Evolutionary conservation across 2,797 vertebrate species (phyloP), one percentile per base, ranked within the genome.

Genomic region (Coccyzus lansbergi): DNA sequence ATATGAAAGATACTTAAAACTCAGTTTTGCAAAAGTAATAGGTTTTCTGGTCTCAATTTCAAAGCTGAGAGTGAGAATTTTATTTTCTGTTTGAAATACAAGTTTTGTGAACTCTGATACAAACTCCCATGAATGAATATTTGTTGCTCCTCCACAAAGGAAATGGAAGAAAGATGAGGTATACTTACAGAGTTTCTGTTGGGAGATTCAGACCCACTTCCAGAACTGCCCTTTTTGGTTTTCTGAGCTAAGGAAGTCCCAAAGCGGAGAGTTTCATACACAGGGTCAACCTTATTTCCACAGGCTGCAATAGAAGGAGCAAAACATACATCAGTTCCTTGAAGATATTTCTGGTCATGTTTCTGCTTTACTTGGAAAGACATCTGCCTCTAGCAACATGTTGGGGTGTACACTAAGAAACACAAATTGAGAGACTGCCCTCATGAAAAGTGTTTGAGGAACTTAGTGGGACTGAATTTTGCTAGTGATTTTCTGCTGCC

Each of bases 211-310:
- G 99, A 99, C 44, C 99, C 98, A 72, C 99, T 98, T 86, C 98
- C 98, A 19, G 97, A 98, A 84, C 97, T 99, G 74, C 98, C 82
- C 88, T 99, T 98, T 98, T 99, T 99, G 34, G 98, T 98, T 91
- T 99, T 99, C 96, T 99, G 99, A 56, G 99, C 99, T 96, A 99
- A 96, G 12, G 99, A 99, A 25, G 99, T 99, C 74, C 99, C 99
- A 70, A 99, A 99, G 58, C 99, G 98, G 53, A 99, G 98, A 31
- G 99, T 98, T 98, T 99, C 99, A 36, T 99, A 99, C 28, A 99
- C 99, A 0, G 99, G 99, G 92, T 99, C 99, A 95, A 99, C 99
- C 93, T 99, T 99, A 94, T 99, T 99, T 81, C 99, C 98, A 95
- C 99, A 99, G 62, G 99, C 99, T 99, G 96, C 25, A 97, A 97